Base-by-base conservation (phyloP, 1,140 invertebrate genomes). In the Drosophila persimilis region DNA sequence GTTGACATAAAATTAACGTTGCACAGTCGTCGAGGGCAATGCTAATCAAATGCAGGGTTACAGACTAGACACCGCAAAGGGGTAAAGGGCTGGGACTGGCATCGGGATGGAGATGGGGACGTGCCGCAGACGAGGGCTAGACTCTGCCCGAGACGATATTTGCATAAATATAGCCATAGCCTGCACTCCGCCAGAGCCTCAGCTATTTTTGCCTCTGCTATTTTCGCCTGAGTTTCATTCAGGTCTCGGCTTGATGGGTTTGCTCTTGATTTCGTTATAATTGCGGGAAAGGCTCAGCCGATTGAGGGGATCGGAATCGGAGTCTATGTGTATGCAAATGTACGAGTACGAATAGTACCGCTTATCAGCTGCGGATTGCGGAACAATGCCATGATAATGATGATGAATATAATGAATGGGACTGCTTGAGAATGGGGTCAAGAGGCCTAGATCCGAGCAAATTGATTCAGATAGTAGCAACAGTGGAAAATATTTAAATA, bases 1-100 rank as follows among this genome's bases (percentile, higher is more conserved):
- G 84, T 83, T 88, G 79, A 88, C 83, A 89, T 88, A 88, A 89
- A 89, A 88, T 88, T 88, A 88, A 62, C 78, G 78, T 85, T 77
- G 73, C 62, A 80, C 22, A 60, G 73, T 15, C 47, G 52, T 31
- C 31, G 29, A 41, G 20, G 11, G 3, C 44, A 65, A 56, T 66
- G 80, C 62, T 78, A 85, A 85, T 84, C 74, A 85, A 84, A 73
- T 84, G 80, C 80, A 84, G 64, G 52, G 57, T 45, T 5, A 39
- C 35, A 39, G 35, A 46, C 48, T 59, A 48, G 54, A 71, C 74
- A 47, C 50, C n/a, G 11, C 13, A 66, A 74, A 58, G 52, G 47
- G 48, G 63, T 47, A 55, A 7, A 46, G 35, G 5, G 24, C 5
- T 26, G 24, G 20, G 1, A 20, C 2, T 5, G 24, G 24, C 3